phyloP scores from a whole-genome alignment of 1,140 invertebrate genomes.

The Colletes gigas region DNA sequence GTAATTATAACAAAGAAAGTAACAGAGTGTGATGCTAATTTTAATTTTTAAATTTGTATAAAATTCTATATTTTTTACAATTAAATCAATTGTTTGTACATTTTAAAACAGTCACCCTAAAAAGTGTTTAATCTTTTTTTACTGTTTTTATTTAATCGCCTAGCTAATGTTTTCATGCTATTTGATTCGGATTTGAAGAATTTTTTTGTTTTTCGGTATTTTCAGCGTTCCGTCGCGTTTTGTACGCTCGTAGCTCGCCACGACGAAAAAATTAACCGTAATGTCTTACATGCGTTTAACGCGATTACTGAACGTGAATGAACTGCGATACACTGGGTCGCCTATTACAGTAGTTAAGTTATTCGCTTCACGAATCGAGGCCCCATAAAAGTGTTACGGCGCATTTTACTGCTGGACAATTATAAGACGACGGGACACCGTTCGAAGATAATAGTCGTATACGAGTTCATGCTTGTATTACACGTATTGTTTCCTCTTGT shows the following conservation, averaged over 20 bases:
- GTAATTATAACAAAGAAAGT: no score
- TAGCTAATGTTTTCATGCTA: no score
- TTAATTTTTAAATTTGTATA: no score
- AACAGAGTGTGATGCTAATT: no score
- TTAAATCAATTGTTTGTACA: no score
- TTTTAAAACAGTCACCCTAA: no score
- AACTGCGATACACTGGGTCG: conserved; percentile 36
- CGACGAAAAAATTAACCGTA: conserved; percentile 1
- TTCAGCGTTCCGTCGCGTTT: conserved; percentile 1
- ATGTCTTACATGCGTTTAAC: conserved; percentile 22
- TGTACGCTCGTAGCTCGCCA: conserved; percentile 11
- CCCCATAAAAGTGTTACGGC: conserved; percentile 54
- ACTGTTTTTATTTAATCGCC: no score
- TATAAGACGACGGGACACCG: conserved; percentile 23
- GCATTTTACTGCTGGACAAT: conserved; percentile 40
- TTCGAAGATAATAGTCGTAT: conserved; percentile 52
- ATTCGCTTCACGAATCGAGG: conserved; percentile 58
- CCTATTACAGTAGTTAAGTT: conserved; percentile 46
- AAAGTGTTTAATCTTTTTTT: no score
- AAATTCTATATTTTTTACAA: no score
- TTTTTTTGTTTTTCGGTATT: no score
- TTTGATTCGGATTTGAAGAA: no score
- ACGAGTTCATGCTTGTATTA: conserved; percentile 31
- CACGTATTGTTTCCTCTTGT: conserved; percentile 48
- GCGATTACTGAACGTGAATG: conserved; percentile 48